Base-by-base conservation (phyloP, 2,113 vertebrate genomes). In the Datnioides undecimradiatus region DNA sequence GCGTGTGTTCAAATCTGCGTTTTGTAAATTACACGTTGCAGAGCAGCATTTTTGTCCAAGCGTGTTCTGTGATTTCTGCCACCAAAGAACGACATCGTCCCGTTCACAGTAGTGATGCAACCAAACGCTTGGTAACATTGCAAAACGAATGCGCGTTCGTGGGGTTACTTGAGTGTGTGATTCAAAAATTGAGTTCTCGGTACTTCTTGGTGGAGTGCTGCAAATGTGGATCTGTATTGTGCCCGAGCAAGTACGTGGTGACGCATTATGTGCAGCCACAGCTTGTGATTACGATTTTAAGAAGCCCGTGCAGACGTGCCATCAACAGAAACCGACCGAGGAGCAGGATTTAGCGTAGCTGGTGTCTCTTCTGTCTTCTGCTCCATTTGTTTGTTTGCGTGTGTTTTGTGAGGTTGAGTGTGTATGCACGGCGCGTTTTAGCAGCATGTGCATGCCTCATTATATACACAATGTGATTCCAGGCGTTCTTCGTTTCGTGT, bases 381-480 rank as follows among this genome's bases (percentile, higher is more conserved):
- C 12, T 65, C 48, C 48, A 33, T 67, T 52, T 73, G 40, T 79
- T 76, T 57, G 25, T 51, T 21, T 51, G 36, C 66, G 41, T 27
- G 29, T 36, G 19, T 41, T 8, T 64, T 52, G 46, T 55, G 29
- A 67, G 31, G 45, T 36, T 33, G 66, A 6, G 69, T 27, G 63
- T 77, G 55, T 80, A 23, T 83, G 64, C 51, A 48, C 49, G 16
- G 55, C 6, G 33, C 64, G 57, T 36, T 69, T 81, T 84, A 84
- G 79, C 58, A 67, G 55, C 63, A 36, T 69, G 43, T 33, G 46
- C 57, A 58, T 13, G 77, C 49, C 79, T 82, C 77, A 85, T 83
- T 87, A 82, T 82, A 73, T 60, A 80, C 59, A 79, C 79, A 62
- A 45, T 82, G 68, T 74, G 65, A 76, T 78, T 79, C 49, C 43